These are phyloP conservation scores for Drosophila paramelanica DNA, from an alignment of 2,888 invertebrate genomes.

Conservation along the genomic window DNA sequence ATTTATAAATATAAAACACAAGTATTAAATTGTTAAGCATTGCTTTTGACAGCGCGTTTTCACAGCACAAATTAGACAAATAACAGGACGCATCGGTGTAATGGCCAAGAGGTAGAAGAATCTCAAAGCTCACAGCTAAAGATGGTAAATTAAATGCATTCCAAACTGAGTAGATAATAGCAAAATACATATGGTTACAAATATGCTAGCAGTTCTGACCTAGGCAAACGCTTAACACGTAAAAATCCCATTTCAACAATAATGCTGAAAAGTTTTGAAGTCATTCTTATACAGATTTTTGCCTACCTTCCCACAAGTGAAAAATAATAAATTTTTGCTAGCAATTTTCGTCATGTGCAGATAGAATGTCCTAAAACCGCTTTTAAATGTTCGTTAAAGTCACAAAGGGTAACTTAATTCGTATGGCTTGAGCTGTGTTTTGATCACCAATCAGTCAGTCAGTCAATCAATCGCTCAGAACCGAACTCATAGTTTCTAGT, in stretches of 20 bases:
- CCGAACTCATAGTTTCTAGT: slow-evolving; percentile 15
- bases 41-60: slow-evolving; percentile 77
- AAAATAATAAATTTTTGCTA: too few species aligned
- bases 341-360: too few species aligned
- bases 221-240: too few species aligned
- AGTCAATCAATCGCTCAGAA: slow-evolving; percentile 4
- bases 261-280: too few species aligned
- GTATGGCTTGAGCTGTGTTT: not conserved
- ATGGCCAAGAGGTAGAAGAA: slow-evolving; percentile 10
- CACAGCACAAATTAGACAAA: slow-evolving; percentile 72
- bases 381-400: not conserved
- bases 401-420: not conserved
- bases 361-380: too few species aligned
- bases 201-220: too few species aligned
- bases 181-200: not conserved
- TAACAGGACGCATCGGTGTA: slow-evolving; percentile 48
- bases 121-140: slow-evolving; percentile 1
- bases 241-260: too few species aligned
- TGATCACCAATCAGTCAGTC: not conserved
- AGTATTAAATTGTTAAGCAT: slow-evolving; percentile 64
- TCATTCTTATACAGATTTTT: too few species aligned
- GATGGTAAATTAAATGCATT: slow-evolving; percentile 63
- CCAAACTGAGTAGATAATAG: slow-evolving; percentile 9
- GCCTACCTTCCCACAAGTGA: not conserved
- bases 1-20: too few species aligned